phyloP scores from a whole-genome alignment of 2,888 invertebrate species.

The Pollenia labialis region DNA sequence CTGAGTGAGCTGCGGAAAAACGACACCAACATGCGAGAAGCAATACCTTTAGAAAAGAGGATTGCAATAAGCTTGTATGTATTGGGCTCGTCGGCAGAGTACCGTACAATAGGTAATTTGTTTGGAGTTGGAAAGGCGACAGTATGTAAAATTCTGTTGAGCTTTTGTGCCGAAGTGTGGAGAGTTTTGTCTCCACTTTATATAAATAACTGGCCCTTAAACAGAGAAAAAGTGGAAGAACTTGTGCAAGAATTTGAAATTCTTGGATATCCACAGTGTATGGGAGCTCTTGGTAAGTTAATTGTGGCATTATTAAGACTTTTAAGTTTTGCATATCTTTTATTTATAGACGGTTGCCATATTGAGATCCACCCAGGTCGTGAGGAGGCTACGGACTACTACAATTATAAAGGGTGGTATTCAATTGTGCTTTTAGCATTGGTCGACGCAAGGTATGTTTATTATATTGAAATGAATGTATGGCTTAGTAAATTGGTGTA shows the following conservation, averaged over 20 bases:
- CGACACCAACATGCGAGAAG: slow-evolving; percentile 3
- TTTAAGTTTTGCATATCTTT: not conserved
- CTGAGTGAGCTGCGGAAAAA: not conserved
- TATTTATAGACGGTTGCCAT: slow-evolving; percentile 18
- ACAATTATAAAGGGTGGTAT: slow-evolving; percentile 17
- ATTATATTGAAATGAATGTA: not conserved
- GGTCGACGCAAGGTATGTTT: slow-evolving; percentile 9
- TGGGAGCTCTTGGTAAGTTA: slow-evolving; percentile 28
- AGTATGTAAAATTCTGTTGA: too few relatives aligned
- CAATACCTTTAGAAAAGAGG: slow-evolving; percentile 11
- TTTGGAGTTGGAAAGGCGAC: not conserved
- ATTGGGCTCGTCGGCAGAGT: not conserved
- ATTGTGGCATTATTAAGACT: not conserved
- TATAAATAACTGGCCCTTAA: slow-evolving; percentile 16
- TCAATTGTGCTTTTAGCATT: slow-evolving; percentile 20
- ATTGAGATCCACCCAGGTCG: slow-evolving; percentile 15
- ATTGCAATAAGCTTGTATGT: not conserved
- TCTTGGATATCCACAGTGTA: slow-evolving; percentile 8
- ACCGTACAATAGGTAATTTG: not conserved
- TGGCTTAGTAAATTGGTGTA: not conserved
- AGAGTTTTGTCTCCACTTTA: slow-evolving; percentile 20
- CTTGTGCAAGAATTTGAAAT: not conserved
- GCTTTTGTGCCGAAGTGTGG: slow-evolving; percentile 12
- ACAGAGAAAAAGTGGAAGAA: not conserved
- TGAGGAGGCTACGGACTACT: slow-evolving; percentile 26